These are phyloP conservation scores for Pseudomyrmex concolor DNA, from an alignment of 1,140 invertebrate species.

Conservation along the genomic window DNA sequence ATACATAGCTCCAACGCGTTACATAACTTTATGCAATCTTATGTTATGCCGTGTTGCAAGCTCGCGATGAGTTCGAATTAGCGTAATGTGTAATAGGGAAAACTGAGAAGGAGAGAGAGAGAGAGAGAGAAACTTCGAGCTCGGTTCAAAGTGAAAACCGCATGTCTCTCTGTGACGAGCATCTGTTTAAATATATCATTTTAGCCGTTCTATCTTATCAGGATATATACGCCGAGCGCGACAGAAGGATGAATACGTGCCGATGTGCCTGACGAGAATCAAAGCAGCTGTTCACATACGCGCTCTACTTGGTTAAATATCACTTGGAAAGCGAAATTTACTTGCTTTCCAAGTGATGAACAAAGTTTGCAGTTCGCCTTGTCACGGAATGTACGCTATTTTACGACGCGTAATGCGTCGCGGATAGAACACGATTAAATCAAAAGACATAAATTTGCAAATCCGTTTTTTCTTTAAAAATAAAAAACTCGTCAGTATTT, in stretches of 20 bases:
- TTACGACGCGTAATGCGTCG: too few relatives aligned
- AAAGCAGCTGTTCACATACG: constrained; percentile 28
- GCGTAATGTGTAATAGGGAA: constrained; percentile 2
- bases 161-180: constrained; percentile 34
- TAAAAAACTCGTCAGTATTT: not conserved
- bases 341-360: not conserved
- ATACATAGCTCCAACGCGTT: constrained; percentile 32
- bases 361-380: not conserved
- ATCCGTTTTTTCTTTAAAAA: not conserved
- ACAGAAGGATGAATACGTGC: constrained; percentile 19
- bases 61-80: constrained; percentile 6
- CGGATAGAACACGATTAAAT: too few relatives aligned
- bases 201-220: constrained; percentile 59
- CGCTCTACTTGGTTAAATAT: not conserved
- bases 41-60: not conserved
- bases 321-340: not conserved
- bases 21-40: constrained; percentile 37
- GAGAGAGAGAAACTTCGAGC: not conserved
- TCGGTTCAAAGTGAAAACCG: constrained; percentile 24
- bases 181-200: constrained; percentile 71
- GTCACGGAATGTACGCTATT: too few relatives aligned
- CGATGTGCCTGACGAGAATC: not conserved
- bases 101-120: not conserved
- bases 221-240: not conserved
- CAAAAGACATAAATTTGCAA: not conserved